Evolutionary conservation across 2,797 vertebrate genomes (phyloP), one percentile per base, ranked within the genome.

Genomic region (Emydoidea blandingii): DNA sequence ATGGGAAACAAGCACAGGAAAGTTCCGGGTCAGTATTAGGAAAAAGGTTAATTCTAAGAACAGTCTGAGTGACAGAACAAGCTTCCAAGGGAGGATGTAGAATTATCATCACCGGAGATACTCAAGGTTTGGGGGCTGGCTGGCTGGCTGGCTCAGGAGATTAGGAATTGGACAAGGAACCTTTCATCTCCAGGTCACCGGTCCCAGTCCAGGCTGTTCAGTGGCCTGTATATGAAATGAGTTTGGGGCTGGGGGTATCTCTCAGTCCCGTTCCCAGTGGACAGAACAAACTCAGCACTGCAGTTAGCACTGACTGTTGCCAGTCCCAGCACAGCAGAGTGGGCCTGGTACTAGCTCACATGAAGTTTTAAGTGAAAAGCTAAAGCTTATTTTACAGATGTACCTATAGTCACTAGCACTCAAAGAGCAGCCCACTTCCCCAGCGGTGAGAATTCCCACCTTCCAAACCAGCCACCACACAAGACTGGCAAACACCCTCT

Each of bases 381-480:
- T 12, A 23, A 6, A 7, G 34, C 11, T 47, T 7, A 8, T 23
- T 79, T 54, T 8, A 7, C 0, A 4, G 53, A 14, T 52, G 50
- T 53, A 5, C 34, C 16, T 31, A 4, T 12, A 25, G 21, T 4
- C 15, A 31, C 25, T 12, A 23, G 37, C 2, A 1, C 53, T 18
- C 19, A 4, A 52, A n/a, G 47, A 52, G 37, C 47, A 6, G 81
- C 44, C 25, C 10, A 16, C 1, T 12, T 8, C 12, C 44, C 44
- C 2, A 34, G 53, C 3, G 1, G 68, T n/a, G 44, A 52, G 54
- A 14, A 1, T 1, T 10, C 54, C 81, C 3, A 12, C 3, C 2
- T 44, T 47, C 47, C 14, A 47, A 15, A 16, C 49, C 79, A 2
- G 37, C 3, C 31, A 9, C 47, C 18, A 19, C 31, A 34, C 31